Evolutionary conservation across 2,797 vertebrate species (phyloP), one percentile per base, ranked within the genome.

Genomic region (Enteromius afrohamiltoni): DNA sequence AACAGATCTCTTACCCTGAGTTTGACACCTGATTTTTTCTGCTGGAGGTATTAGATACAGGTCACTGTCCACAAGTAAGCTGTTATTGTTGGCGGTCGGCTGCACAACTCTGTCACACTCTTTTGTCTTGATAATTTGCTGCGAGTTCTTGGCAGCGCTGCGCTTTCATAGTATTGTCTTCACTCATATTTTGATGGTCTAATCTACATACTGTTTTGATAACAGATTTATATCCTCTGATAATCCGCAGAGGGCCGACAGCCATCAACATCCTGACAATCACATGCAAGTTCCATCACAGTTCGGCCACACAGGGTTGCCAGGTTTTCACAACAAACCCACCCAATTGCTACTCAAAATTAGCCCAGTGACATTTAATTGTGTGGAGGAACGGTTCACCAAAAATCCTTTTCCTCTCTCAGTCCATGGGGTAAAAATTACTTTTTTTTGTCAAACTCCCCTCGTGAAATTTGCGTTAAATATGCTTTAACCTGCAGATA

Each of bases 51-150:
- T 77, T 31, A 76, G 55, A 79, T 45, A 5, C 71, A 64, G 80
- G 87, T 85, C 85, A 87, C 60, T 75, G 76, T 88, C 86, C 85
- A 85, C 85, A 86, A 37, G 62, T 70, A 58, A 51, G 60, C 21
- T 88, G 87, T 83, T 88, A 60, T 85, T 86, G n/a, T 84, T 85
- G 87, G 87, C 87, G 53, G 34, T 82, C 65, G 4, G 1, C 64
- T 40, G 37, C 67, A 45, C 69, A 74, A 77, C 47, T 60, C 85
- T 76, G n/a, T 85, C 80, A 78, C 62, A 49, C 13, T 77, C 80
- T 77, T 85, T 79, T 79, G 80, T 86, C 85, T 83, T 85, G 84
- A 82, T 87, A 60, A 85, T 83, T 85, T 76, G 55, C 83, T 79
- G 80, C 83, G 84, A 53, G 79, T 80, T 68, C 34, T 82, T 87